Conservation (phyloP, 1,140 invertebrate genomes). For the Trypoxylus dichotomus region DNA sequence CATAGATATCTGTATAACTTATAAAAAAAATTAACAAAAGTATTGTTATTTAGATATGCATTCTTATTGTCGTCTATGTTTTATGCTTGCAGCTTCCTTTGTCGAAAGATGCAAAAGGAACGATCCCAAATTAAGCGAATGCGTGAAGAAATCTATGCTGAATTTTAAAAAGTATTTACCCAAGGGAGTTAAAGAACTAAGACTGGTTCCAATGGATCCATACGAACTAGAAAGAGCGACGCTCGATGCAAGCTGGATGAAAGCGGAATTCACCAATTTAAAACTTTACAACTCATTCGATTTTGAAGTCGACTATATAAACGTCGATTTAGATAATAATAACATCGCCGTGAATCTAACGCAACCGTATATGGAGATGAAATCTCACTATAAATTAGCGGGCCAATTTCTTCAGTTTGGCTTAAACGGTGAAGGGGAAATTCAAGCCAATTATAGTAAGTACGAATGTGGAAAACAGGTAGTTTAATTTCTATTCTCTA, state of each 20-base stretch:
- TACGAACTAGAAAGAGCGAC: background rate
- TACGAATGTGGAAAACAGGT: background rate
- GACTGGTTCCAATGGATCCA: background rate
- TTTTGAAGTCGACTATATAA: background rate
- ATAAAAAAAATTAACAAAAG: too few species aligned
- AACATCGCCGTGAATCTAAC: background rate
- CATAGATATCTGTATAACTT: too few species aligned
- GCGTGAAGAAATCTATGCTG: background rate
- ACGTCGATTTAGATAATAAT: background rate
- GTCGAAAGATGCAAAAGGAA: constrained; percentile 26
- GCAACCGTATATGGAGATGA: background rate
- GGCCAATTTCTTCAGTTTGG: background rate
- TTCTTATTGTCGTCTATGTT: background rate
- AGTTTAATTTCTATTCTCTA: background rate
- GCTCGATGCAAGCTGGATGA: background rate
- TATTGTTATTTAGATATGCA: too few species aligned
- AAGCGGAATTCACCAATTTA: background rate
- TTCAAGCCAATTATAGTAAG: background rate
- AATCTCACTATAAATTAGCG: background rate
- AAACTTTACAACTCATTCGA: background rate
- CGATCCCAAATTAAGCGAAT: constrained; percentile 27
- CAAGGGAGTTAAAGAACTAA: background rate
- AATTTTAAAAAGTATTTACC: background rate
- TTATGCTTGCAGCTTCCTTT: constrained; percentile 19
- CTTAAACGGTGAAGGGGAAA: background rate